These are phyloP conservation scores for Apeltes quadracus DNA, from an alignment of 2,113 vertebrate genomes.

Conservation along the genomic window DNA sequence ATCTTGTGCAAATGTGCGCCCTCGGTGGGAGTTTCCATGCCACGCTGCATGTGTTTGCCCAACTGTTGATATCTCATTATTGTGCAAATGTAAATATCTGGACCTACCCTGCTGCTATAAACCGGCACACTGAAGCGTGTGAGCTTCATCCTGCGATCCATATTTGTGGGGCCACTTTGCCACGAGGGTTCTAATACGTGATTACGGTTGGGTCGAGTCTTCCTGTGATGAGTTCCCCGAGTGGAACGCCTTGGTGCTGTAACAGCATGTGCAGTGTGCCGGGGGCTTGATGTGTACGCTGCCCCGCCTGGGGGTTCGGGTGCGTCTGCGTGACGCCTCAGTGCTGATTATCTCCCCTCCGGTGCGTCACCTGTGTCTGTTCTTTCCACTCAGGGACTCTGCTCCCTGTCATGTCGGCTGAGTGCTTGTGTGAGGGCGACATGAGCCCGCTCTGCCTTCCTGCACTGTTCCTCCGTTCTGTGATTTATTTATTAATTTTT, in stretches of 20 bases:
- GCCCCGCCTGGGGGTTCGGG: background rate
- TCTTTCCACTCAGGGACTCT: slow-evolving; percentile 49
- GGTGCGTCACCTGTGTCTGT: slow-evolving; percentile 22
- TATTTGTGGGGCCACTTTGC: background rate
- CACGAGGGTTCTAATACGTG: background rate
- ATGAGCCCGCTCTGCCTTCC: slow-evolving; percentile 1
- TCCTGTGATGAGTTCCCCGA: background rate
- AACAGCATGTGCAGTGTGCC: background rate
- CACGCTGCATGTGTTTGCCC: background rate
- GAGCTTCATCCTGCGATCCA: background rate
- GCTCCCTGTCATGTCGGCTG: slow-evolving; percentile 51
- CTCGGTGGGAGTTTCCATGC: background rate
- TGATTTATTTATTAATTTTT: too few species aligned
- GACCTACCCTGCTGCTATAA: background rate
- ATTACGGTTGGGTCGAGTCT: background rate
- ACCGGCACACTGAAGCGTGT: background rate
- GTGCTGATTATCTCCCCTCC: slow-evolving; percentile 42
- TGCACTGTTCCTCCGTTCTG: slow-evolving; percentile 8
- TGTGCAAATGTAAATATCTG: background rate
- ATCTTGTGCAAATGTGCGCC: background rate
- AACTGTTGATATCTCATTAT: background rate
- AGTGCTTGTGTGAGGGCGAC: slow-evolving; percentile 9
- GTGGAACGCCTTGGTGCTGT: background rate
- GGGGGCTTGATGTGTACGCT: background rate
- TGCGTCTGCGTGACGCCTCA: slow-evolving; percentile 17